Base-by-base conservation (phyloP, 1,140 invertebrate species). In the Apolygus lucorum region DNA sequence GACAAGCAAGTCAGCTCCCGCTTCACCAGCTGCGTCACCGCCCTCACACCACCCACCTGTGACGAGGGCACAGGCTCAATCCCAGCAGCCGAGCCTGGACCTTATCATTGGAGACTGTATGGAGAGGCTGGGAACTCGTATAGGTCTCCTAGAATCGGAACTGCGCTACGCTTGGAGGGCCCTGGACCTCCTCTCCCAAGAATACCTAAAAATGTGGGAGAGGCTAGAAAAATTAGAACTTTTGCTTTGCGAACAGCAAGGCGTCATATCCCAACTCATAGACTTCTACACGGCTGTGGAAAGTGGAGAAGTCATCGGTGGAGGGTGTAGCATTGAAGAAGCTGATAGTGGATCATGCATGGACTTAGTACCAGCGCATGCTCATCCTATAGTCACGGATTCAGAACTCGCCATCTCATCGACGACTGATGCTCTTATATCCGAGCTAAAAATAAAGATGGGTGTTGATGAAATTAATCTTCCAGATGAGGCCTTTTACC, bases 161-260 rank as follows among this genome's bases (percentile, higher is more conserved):
- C 81, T 96, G 22, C 90, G 92, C 73, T 94, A 92, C 76, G 93
- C 93, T 0, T 96, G 93, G 93, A 84, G 92, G 71, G 91, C 93
- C 1, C 80, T 96, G 67, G 92, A 95, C 77, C 82, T 95, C 42
- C 84, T 96, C 2, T 94, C 91, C 22, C 90, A 92, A 74, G 93
- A 96, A 77, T 96, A 95, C 75, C 89, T 93, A 17, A 91, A 92
- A 76, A 96, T 96, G 88, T 95, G 93, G 93, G 90, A 93, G 76
- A 83, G 92, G 67, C 82, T 96, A 62, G 93, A 96, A 76, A 92
- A 93, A 78, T 80, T 95, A n/a, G 93, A 96, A 78, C 86, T 89
- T 49, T 83, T 96, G 54, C 82, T 95, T 0, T 89, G 88, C 75
- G 91, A 95, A 76, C 93, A 96, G 78, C 93, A 95, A 77, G 88